A percentile compares a stretch with the other conserved stretches of the same genome.
Conservation (phyloP, 2,888 invertebrate genomes). For the Perithous albicinctus region DNA sequence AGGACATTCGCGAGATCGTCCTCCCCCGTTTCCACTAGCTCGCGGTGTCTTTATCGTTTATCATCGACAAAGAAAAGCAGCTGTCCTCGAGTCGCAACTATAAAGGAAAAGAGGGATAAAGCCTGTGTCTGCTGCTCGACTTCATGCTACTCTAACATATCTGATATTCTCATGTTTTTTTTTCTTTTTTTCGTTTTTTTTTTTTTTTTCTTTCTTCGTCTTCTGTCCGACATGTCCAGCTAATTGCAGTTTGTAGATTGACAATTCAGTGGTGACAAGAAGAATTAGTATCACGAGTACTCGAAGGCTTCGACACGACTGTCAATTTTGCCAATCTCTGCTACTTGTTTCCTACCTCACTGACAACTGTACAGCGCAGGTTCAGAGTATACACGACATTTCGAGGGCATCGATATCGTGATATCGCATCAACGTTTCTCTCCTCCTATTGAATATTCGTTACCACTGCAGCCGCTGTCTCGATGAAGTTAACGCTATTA, state of each 20-base stretch:
- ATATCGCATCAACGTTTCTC: constrained; percentile 71
- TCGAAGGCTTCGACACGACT: constrained; percentile 8
- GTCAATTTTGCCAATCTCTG: constrained; percentile 28
- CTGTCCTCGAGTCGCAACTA: constrained; percentile 48
- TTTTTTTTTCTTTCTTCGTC: too few species aligned
- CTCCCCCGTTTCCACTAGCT: constrained; percentile 24
- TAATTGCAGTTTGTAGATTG: constrained; percentile 24
- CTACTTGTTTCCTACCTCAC: not conserved
- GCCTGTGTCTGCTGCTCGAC: not conserved
- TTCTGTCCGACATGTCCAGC: not conserved
- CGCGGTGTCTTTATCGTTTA: constrained; percentile 72
- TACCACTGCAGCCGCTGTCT: constrained; percentile 10
- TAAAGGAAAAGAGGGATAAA: constrained; percentile 4
- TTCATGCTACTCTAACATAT: not conserved
- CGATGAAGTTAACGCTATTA: constrained; percentile 56
- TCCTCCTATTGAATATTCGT: constrained; percentile 50
- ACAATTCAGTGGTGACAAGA: constrained; percentile 34
- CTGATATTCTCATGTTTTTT: too few species aligned
- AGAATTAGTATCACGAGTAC: constrained; percentile 39
- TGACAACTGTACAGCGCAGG: not conserved
- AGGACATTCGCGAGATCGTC: constrained; percentile 38
- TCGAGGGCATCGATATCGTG: constrained; percentile 74
- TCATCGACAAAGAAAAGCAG: constrained; percentile 70
- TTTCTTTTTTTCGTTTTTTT: too few species aligned
- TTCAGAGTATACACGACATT: constrained; percentile 18